Percentiles rank a stretch among this genome's conserved stretches.
These are phyloP conservation scores for Oreochromis aureus DNA, from an alignment of 2,113 vertebrate genomes.

Conservation along the genomic window DNA sequence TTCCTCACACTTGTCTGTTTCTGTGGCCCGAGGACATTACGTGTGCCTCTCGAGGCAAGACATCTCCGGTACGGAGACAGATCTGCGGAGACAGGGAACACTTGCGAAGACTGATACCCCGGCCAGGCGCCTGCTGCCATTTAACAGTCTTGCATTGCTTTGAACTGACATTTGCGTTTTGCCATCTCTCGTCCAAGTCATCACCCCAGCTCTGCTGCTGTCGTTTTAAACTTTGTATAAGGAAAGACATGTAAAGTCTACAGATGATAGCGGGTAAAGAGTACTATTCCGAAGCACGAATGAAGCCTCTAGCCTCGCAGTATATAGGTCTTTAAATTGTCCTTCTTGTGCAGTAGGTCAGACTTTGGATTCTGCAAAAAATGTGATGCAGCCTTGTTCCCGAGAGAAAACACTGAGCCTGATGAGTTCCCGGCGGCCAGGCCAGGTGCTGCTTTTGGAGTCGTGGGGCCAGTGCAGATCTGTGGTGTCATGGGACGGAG, in stretches of 20 bases:
- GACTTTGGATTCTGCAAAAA: not conserved
- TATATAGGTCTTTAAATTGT: slow-evolving; percentile 26
- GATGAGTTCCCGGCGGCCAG: slow-evolving; percentile 42
- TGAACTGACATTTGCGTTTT: slow-evolving; percentile 84
- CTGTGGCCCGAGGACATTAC: slow-evolving; percentile 29
- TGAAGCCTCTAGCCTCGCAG: not conserved
- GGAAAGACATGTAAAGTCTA: not conserved
- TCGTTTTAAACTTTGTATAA: slow-evolving; percentile 5
- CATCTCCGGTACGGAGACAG: slow-evolving; percentile 78
- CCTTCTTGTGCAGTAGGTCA: slow-evolving; percentile 12
- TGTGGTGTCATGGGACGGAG: slow-evolving; percentile 27
- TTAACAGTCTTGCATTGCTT: slow-evolving; percentile 73
- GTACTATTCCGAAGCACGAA: not conserved
- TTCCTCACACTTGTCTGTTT: slow-evolving; percentile 12
- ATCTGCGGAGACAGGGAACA: slow-evolving; percentile 83
- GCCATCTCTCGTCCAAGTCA: slow-evolving; percentile 67
- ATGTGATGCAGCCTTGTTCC: not conserved
- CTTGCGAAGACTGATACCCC: slow-evolving; percentile 81
- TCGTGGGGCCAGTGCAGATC: slow-evolving; percentile 8
- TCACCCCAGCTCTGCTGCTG: slow-evolving; percentile 62
- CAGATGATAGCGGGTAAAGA: not conserved
- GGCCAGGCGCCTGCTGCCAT: slow-evolving; percentile 81
- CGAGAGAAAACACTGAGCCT: not conserved
- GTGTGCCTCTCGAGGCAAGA: slow-evolving; percentile 69
- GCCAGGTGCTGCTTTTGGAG: slow-evolving; percentile 40